A percentile compares a stretch with the other conserved stretches of the same genome.
These are phyloP conservation scores for Atta colombica DNA, from an alignment of 1,140 invertebrate species.

Conservation along the genomic window DNA sequence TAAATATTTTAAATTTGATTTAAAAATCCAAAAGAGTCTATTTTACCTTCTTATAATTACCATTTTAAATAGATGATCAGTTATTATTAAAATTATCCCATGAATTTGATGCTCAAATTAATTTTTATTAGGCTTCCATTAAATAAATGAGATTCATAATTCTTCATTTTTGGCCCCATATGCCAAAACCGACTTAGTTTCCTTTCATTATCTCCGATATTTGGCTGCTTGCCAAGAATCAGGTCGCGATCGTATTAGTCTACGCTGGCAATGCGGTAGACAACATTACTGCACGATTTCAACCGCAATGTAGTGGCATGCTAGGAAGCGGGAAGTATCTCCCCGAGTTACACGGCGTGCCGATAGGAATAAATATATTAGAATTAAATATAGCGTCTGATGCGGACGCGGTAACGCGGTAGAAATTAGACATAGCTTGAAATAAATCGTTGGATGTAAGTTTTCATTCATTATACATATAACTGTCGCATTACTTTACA, in stretches of 20 bases:
- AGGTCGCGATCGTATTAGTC: conserved; percentile 31
- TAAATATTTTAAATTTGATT: not conserved
- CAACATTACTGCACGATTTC: conserved; percentile 16
- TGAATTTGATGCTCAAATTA: not conserved
- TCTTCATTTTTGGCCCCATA: not conserved
- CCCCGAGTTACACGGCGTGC: not conserved
- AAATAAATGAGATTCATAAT: not conserved
- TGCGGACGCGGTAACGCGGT: too few species aligned
- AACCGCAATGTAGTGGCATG: conserved; percentile 28
- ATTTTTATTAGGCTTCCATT: not conserved
- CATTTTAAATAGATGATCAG: not conserved
- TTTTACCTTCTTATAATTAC: not conserved
- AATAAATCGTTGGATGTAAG: not conserved
- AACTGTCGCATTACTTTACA: not conserved
- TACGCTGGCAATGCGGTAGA: conserved; percentile 50
- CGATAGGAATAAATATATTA: conserved; percentile 1
- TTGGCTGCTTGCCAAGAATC: conserved; percentile 33
- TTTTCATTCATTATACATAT: not conserved
- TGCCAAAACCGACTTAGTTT: not conserved
- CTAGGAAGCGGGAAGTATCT: conserved; percentile 42
- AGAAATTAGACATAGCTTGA: not conserved
- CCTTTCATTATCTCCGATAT: conserved; percentile 27
- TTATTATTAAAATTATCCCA: not conserved
- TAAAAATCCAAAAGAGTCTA: conserved; percentile 1
- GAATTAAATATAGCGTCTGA: conserved; percentile 42